phyloP scores from a whole-genome alignment of 2,113 vertebrate genomes.

The Oryctolagus cuniculus region mOryCun1.1 NC_091449.1:64795501-64796000 shows the following conservation, averaged over 20 bases:
- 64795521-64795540: background rate
- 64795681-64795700: background rate
- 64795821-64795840: background rate
- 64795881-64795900: conserved; percentile 4
- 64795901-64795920: background rate
- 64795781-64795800: background rate
- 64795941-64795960: background rate
- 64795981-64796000: background rate
- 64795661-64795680: background rate
- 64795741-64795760: background rate
- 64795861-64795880: background rate
- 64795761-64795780: background rate
- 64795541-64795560: background rate
- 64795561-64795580: background rate
- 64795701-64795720: background rate
- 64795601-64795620: background rate
- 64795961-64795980: background rate
- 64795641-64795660: background rate
- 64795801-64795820: background rate
- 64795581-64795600: background rate
- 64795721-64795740: background rate
- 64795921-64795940: background rate
- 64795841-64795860: background rate
- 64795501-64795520: background rate
- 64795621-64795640: conserved; percentile 16